Evolutionary conservation across 2,888 invertebrate species (phyloP).

Genomic region (Mesoligia furuncula): DNA sequence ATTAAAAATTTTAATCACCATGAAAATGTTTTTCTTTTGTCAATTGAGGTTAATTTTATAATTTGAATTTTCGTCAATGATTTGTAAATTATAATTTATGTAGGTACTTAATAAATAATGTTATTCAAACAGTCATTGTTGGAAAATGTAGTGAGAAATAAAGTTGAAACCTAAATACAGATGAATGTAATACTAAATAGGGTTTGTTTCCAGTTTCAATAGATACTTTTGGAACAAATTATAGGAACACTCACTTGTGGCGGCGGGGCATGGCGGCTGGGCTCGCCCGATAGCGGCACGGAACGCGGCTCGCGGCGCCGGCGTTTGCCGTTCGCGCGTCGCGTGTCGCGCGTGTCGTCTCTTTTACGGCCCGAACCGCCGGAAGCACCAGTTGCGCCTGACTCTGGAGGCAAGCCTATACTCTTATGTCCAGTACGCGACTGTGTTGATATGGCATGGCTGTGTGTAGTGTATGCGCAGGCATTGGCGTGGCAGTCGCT

Average conservation of each 20-base stretch:
- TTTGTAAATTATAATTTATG: no score
- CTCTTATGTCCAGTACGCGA: neutral
- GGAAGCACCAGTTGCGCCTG: constrained; percentile 58
- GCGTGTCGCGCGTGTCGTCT: constrained; percentile 70
- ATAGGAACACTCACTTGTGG: constrained; percentile 70
- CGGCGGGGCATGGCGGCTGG: constrained; percentile 78
- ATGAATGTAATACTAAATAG: neutral
- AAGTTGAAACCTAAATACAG: neutral
- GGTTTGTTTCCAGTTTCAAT: neutral
- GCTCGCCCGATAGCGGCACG: constrained; percentile 82
- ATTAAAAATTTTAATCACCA: no score
- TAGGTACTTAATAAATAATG: no score
- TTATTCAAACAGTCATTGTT: no score
- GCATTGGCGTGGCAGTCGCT: no score
- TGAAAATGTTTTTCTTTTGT: neutral
- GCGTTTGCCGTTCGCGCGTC: constrained; percentile 73
- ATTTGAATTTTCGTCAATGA: no score
- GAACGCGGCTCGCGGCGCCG: constrained; percentile 81
- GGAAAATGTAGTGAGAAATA: no score
- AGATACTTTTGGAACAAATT: neutral
- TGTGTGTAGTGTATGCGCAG: no score
- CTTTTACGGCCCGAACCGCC: constrained; percentile 72
- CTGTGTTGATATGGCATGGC: neutral
- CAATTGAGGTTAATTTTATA: neutral
- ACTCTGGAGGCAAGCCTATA: constrained; percentile 58